A percentile compares a stretch with the other conserved stretches of the same genome.
phyloP scores from a whole-genome alignment of 2,888 invertebrate genomes.

The Loripinus fragilis region DNA sequence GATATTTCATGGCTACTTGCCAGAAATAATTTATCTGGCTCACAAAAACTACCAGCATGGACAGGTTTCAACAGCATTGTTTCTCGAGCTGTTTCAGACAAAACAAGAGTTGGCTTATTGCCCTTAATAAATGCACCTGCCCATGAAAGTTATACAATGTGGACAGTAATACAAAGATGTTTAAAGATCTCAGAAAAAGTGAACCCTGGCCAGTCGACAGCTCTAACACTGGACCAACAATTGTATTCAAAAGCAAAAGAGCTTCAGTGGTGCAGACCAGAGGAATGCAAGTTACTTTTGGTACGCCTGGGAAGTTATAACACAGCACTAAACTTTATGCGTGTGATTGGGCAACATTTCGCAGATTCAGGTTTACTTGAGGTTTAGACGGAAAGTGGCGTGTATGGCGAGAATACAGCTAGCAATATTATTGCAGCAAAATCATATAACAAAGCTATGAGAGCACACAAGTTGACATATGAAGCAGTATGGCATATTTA shows the following conservation, averaged over 20 bases:
- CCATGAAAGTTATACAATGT: not conserved
- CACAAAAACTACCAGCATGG: not conserved
- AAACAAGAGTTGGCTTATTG: not conserved
- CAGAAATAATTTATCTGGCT: too few species aligned
- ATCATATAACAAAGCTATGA: conserved; percentile 5
- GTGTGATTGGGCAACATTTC: not conserved
- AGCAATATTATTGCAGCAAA: not conserved
- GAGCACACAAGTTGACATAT: not conserved
- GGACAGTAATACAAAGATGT: not conserved
- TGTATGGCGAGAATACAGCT: not conserved
- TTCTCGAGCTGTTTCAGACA: not conserved
- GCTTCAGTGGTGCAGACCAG: conserved; percentile 1
- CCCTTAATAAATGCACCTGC: not conserved
- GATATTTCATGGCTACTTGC: not conserved
- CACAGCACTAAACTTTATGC: not conserved
- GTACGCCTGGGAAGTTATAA: not conserved
- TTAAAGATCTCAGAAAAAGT: not conserved
- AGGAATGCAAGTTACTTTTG: not conserved
- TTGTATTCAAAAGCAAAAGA: not conserved
- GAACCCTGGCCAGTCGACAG: not conserved
- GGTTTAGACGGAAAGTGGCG: not conserved
- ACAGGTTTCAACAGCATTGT: conserved; percentile 11
- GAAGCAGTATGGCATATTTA: not conserved
- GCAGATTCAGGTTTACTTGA: not conserved
- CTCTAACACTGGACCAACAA: not conserved